Conservation (phyloP, 2,113 vertebrate genomes). For the Argyrosomus japonicus region DNA sequence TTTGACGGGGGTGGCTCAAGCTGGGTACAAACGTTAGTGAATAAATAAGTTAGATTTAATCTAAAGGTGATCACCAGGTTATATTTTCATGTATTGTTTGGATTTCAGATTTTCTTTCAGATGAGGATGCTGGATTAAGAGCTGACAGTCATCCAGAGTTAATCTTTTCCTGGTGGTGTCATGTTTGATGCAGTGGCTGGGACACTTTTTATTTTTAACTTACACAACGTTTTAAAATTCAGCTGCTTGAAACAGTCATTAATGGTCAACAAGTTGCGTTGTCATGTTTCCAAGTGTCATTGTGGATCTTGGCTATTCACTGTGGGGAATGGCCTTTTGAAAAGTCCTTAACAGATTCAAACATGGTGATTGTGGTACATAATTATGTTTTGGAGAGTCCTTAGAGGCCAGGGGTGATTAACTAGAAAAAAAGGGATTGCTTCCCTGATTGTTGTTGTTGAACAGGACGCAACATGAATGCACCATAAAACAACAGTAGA, state of each 20-base stretch:
- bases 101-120: not conserved
- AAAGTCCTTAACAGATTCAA: slow-evolving; percentile 12
- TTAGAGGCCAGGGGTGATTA: not conserved
- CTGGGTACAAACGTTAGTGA: too few relatives aligned
- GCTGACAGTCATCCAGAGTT: not conserved
- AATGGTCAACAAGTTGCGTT: slow-evolving; percentile 9
- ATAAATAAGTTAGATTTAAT: too few relatives aligned
- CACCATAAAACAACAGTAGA: not conserved
- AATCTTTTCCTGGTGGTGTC: not conserved
- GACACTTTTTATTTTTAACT: not conserved
- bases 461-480: not conserved
- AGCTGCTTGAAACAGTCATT: not conserved
- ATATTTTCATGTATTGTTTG: not conserved
- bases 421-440: not conserved
- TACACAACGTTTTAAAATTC: not conserved
- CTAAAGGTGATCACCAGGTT: not conserved
- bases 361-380: slow-evolving; percentile 9
- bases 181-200: not conserved
- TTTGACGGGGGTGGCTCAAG: too few relatives aligned
- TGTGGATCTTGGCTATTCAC: not conserved
- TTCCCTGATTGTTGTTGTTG: not conserved
- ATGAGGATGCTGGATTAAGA: not conserved
- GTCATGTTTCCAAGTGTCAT: not conserved
- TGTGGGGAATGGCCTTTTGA: not conserved
- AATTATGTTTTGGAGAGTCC: slow-evolving; percentile 12